Percentiles rank a stretch among this genome's conserved stretches.
These are phyloP conservation scores for Ceyx melanurus DNA, from an alignment of 2,113 vertebrate genomes.

Conservation along the genomic window DNA sequence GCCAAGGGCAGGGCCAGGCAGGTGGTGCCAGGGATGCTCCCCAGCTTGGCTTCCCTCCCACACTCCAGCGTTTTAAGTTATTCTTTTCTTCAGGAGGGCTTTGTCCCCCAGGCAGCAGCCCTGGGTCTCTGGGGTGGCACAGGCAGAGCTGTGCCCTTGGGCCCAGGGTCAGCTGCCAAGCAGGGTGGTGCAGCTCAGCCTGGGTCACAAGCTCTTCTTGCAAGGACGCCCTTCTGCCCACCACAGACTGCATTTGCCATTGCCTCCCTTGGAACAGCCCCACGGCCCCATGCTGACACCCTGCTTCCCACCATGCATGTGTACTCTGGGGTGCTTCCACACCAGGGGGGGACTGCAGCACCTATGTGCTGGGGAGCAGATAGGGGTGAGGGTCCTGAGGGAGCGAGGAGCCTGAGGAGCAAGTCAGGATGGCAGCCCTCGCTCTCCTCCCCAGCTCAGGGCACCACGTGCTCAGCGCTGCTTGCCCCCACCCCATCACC, in stretches of 20 bases:
- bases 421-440: neutral
- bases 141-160: rapidly evolving
- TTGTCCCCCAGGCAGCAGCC: neutral
- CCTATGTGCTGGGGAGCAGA: neutral
- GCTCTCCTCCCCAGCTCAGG: neutral
- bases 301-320: neutral
- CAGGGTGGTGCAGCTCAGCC: neutral
- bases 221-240: neutral
- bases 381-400: neutral
- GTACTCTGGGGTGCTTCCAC: neutral
- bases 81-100: neutral
- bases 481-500: neutral
- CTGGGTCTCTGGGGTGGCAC: rapidly evolving
- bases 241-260: neutral
- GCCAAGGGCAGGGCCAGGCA: neutral
- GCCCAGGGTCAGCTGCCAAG: rapidly evolving
- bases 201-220: rapidly evolving
- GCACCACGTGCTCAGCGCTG: neutral
- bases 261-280: neutral
- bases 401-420: neutral
- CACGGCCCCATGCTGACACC: neutral
- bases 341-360: neutral
- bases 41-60: neutral
- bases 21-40: neutral
- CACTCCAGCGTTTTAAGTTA: slow-evolving; percentile 30